phyloP scores from a whole-genome alignment of 2,113 vertebrate species.

The Kobus ellipsiprymnus region DNA sequence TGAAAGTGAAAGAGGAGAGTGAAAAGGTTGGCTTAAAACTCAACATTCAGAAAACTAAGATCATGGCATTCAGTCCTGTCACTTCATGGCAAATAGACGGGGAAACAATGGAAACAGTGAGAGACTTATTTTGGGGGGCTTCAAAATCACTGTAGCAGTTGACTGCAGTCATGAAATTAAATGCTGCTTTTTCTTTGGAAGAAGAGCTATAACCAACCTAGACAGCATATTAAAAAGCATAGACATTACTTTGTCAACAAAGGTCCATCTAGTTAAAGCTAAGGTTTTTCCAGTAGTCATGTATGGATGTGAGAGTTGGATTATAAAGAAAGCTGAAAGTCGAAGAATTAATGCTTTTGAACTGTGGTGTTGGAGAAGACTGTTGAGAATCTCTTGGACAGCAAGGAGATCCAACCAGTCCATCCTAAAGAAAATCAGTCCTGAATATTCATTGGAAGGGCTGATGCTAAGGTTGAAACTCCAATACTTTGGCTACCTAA shows the following conservation, averaged over 20 bases:
- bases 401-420: not conserved
- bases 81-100: not conserved
- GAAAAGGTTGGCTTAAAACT: not conserved
- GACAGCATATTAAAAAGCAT: not conserved
- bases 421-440: not conserved
- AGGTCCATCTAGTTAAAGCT: not conserved
- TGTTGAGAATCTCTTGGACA: not conserved
- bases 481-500: not conserved
- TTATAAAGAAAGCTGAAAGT: fast-evolving
- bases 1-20: not conserved
- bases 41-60: not conserved
- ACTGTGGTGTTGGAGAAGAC: not conserved
- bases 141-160: not conserved
- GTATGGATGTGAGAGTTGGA: not conserved
- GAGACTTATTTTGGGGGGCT: not conserved
- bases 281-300: not conserved
- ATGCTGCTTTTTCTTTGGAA: not conserved
- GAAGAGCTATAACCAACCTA: not conserved
- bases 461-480: not conserved
- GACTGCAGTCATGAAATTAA: not conserved
- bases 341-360: not conserved
- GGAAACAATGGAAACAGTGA: not conserved
- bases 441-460: not conserved
- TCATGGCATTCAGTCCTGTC: not conserved
- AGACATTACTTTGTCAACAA: not conserved